Evolutionary conservation across 2,797 vertebrate genomes (phyloP), one percentile per base, ranked within the genome.

Genomic region (Pyrocephalus nanus): DNA sequence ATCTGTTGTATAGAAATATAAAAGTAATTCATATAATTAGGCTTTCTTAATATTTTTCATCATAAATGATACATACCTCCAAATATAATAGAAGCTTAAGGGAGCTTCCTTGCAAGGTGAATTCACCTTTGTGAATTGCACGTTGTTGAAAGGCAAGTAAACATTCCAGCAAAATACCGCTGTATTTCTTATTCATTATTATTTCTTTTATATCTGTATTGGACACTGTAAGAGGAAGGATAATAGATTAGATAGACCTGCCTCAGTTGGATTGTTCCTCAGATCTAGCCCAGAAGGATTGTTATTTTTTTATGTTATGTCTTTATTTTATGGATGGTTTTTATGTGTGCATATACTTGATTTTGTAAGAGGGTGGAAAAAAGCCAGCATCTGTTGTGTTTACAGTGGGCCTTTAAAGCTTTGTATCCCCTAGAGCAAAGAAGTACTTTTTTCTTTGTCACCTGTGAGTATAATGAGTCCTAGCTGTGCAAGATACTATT

Each of bases 261-360:
- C 16, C 16, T 76, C 5, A 71, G 30, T 5, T 58, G 5, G 16
- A 12, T 40, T 62, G 8, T 38, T 75, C 50, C 26, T 51, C 50
- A 53, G 27, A 53, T 27, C 27, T 40, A 61, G 30, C 27, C 27
- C 6, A 70, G 38, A 4, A 65, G 5, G 16, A 15, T 34, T 65
- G 10, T 47, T 73, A 42, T 32, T 86, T 94, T 86, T 94, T 89
- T 66, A 40, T 54, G 15, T 54, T 82, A 45, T 45, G 15, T 32
- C 26, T 69, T 85, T 88, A 45, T 70, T 61, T 86, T 86, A 86
- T 32, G 32, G 18, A 11, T 76, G 23, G 0, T 9, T 81, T 93
- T 74, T 71, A 32, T 14, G 5, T 25, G 36, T 40, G 6, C 61
- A 17, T 0, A 0, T 69, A 29, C 19, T 86, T 82, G 18, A 3